Base-by-base conservation (phyloP, 2,888 invertebrate species). In the Dinocampus coccinellae region DNA sequence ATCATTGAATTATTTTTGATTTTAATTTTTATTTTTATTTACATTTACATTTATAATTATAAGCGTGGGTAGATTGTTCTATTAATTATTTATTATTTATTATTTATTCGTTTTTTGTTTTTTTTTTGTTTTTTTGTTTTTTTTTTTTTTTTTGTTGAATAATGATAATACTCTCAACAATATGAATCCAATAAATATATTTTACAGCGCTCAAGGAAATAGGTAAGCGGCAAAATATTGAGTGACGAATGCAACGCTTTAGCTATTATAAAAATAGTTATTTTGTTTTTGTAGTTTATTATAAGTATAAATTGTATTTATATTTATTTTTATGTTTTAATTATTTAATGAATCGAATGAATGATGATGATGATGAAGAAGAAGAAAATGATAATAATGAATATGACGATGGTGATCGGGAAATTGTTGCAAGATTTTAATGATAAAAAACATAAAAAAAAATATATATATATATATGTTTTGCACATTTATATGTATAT, bases 141-240 rank as follows among this genome's bases (percentile, higher is more conserved):
- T 22, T 36, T 36, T 61, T 69, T 65, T 64, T 69, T 60, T 69
- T 55, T 72, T 39, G 24, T 24, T 26, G 24, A 36, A 55, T 53
- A n/a, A 22, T 16, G 13, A 34, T 22, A 13, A 55, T 53, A 36
- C 53, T 63, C 42, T 78, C 13, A 58, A 58, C 13, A 58, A 58
- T 9, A 58, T 80, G 47, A 82, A 83, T 80, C 80, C 70, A 81
- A 82, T 81, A 81, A 80, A 82, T 84, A 82, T 86, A 81, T 84
- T 85, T 73, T 87, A 83, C 86, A 87, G 87, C 86, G 82, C 83
- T 85, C 87, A 85, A 87, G 86, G 87, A 87, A 79, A 84, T 86
- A 86, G 87, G 87, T 87, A 87, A 87, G 87, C 84, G 81, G 83
- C 78, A 81, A 71, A 69, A 79, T 77, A 78, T 76, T 81, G 81